Conservation (phyloP, 64 coral and sea anemone species). For the Montipora capricornis region DNA sequence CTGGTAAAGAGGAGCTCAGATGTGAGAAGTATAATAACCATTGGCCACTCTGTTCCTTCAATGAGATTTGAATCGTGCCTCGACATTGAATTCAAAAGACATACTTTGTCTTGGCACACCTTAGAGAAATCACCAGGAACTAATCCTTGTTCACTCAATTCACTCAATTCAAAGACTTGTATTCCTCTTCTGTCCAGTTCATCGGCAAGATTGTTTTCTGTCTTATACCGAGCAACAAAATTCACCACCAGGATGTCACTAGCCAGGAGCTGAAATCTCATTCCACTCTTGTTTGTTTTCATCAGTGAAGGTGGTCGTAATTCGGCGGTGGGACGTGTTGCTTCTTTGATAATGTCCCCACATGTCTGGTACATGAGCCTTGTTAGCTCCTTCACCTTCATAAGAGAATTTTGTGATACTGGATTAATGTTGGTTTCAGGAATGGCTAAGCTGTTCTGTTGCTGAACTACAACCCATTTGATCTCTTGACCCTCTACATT, state of each 20-base stretch:
- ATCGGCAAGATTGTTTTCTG: neutral
- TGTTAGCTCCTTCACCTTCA: constrained; percentile 3
- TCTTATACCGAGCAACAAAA: constrained; percentile 24
- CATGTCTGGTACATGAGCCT: constrained; percentile 45
- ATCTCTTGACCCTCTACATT: constrained; percentile 53
- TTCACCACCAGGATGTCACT: constrained; percentile 51
- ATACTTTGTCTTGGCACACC: neutral
- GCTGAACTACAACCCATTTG: constrained; percentile 50
- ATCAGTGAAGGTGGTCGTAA: constrained; percentile 29
- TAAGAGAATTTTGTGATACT: neutral
- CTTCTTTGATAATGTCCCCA: constrained; percentile 24
- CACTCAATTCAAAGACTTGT: neutral
- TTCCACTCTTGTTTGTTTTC: constrained; percentile 22
- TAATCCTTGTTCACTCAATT: neutral
- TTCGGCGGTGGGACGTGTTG: neutral
- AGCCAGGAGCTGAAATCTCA: constrained; percentile 28
- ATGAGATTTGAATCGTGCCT: constrained; percentile 34
- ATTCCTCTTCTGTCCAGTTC: no score
- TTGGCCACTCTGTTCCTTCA: constrained; percentile 69
- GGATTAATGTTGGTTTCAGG: neutral
- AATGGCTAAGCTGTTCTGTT: neutral
- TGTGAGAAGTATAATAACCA: constrained; percentile 57
- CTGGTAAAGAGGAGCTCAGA: constrained; percentile 32
- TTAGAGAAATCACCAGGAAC: neutral
- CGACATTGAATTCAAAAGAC: constrained; percentile 47